phyloP scores from a whole-genome alignment of 1,140 invertebrate species.

The Vollenhovia emeryi region DNA sequence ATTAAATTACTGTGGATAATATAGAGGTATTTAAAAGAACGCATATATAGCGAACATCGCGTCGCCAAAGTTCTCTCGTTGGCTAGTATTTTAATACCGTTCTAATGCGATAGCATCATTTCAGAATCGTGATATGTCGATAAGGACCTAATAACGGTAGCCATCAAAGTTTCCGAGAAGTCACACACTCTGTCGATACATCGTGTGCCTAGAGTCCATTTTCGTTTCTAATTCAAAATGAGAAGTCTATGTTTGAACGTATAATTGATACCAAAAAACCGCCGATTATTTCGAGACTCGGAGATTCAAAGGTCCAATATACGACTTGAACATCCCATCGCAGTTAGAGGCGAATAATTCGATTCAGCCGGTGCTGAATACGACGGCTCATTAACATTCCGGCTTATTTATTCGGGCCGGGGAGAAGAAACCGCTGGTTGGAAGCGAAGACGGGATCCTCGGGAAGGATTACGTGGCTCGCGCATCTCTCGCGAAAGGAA shows the following conservation, averaged over 20 bases:
- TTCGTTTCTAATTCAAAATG: constrained; percentile 26
- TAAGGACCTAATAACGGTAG: constrained; percentile 24
- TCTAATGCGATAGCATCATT: neutral
- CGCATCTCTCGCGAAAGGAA: constrained; percentile 64
- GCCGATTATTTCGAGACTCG: neutral
- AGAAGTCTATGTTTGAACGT: constrained; percentile 18
- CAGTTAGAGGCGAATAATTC: constrained; percentile 56
- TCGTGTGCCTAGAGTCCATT: neutral
- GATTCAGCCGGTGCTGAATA: constrained; percentile 49
- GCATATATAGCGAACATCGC: constrained; percentile 21
- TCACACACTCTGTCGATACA: neutral
- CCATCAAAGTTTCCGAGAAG: constrained; percentile 2
- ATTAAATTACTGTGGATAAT: constrained; percentile 25
- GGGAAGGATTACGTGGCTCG: constrained; percentile 52
- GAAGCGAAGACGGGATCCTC: constrained; percentile 14
- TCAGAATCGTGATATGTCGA: constrained; percentile 1
- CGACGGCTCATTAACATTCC: constrained; percentile 72
- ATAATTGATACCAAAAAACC: constrained; percentile 3
- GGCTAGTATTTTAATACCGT: constrained; percentile 14
- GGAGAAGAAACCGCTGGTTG: constrained; percentile 17
- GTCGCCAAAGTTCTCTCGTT: constrained; percentile 3
- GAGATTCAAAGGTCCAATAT: constrained; percentile 56
- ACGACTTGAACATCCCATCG: neutral
- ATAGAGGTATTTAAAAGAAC: constrained; percentile 12
- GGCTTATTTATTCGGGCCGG: constrained; percentile 56